These are phyloP conservation scores for Norana najaformis DNA, from an alignment of 2,888 invertebrate genomes.

Conservation along the genomic window DNA sequence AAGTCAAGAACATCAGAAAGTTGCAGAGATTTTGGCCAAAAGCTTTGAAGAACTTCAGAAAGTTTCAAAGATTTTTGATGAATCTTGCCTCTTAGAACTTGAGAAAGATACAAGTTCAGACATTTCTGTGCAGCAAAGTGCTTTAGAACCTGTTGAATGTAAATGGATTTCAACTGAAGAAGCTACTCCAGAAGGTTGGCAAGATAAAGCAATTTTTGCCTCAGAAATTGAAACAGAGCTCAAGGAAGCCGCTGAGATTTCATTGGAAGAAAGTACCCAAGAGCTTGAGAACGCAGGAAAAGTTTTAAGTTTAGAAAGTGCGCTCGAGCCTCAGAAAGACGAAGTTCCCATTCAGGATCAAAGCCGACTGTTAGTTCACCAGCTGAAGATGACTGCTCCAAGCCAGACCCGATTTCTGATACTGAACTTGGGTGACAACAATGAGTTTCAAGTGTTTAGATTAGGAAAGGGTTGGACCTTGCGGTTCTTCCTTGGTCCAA, in stretches of 20 bases:
- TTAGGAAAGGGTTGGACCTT: slow-evolving; percentile 71
- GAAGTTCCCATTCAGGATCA: background rate
- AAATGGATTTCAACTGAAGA: no score
- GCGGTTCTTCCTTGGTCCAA: slow-evolving; percentile 74
- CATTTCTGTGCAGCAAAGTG: no score
- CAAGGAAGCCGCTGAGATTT: no score
- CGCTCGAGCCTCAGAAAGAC: background rate
- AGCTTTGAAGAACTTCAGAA: no score
- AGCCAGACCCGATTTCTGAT: slow-evolving; percentile 56
- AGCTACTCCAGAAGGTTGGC: background rate
- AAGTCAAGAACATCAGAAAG: no score
- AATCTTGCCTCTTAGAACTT: no score
- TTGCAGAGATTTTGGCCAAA: no score
- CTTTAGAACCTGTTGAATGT: no score
- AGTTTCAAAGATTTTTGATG: no score
- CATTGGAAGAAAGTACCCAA: background rate
- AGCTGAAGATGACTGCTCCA: background rate
- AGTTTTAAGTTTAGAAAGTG: no score
- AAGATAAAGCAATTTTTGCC: background rate
- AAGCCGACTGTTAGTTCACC: background rate
- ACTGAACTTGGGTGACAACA: slow-evolving; percentile 57
- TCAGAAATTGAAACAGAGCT: background rate
- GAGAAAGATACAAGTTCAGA: no score
- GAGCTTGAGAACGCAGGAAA: no score
- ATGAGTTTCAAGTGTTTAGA: slow-evolving; percentile 54